A percentile compares a stretch with the other conserved stretches of the same genome.
Conservation (phyloP, 2,888 invertebrate genomes). For the Temnothorax ravouxi region DNA sequence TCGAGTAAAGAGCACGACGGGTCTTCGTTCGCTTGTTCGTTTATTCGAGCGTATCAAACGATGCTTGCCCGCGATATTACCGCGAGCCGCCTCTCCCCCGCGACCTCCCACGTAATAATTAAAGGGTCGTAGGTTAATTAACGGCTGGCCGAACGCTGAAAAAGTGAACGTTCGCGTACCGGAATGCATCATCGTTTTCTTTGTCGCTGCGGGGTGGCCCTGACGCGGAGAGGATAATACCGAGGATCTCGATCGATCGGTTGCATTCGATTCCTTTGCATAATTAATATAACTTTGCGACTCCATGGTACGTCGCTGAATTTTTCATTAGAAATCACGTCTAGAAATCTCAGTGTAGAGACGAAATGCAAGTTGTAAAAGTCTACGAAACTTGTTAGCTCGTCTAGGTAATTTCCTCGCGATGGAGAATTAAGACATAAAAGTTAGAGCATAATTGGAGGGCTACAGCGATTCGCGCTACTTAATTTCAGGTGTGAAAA, state of each 20-base stretch:
- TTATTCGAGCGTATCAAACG: slow-evolving; percentile 63
- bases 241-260: not conserved
- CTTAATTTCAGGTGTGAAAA: slow-evolving; percentile 60
- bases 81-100: not conserved
- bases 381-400: slow-evolving; percentile 16
- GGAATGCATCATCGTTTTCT: not conserved
- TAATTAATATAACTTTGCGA: slow-evolving; percentile 7
- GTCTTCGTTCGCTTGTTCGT: slow-evolving; percentile 50
- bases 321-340: not conserved
- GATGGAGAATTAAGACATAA: slow-evolving; percentile 73
- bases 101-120: slow-evolving; percentile 61
- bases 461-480: slow-evolving; percentile 43
- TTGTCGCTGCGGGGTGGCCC: slow-evolving; percentile 5
- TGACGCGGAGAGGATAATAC: not conserved
- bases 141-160: slow-evolving; percentile 30
- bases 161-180: slow-evolving; percentile 53
- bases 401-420: not conserved
- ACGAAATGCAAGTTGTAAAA: slow-evolving; percentile 48
- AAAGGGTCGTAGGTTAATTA: slow-evolving; percentile 66
- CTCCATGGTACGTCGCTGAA: not conserved
- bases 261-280: slow-evolving; percentile 23
- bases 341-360: slow-evolving; percentile 48
- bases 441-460: slow-evolving; percentile 65
- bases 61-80: slow-evolving; percentile 50
- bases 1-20: slow-evolving; percentile 11